These are phyloP conservation scores for Melierax canorus DNA, from an alignment of 2,113 vertebrate species.

Conservation along the genomic window DNA sequence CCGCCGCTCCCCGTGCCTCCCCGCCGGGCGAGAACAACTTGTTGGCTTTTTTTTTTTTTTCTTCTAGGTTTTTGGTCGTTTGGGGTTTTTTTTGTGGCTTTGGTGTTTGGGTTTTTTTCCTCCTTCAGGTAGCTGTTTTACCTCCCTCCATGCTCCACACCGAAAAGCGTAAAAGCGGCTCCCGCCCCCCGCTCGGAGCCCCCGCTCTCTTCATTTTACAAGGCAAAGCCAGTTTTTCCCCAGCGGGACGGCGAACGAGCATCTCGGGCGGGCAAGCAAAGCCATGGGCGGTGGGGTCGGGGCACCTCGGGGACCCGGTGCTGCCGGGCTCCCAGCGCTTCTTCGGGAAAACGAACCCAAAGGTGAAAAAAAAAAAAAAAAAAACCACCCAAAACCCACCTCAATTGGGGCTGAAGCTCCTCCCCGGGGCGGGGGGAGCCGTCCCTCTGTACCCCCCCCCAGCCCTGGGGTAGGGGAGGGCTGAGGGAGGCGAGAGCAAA, in stretches of 20 bases:
- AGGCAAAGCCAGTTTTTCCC: not conserved
- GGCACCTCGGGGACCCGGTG: not conserved
- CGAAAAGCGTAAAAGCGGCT: not conserved
- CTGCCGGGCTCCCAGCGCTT: not conserved
- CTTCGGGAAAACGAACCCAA: not conserved
- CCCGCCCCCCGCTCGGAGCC: slow-evolving; percentile 11
- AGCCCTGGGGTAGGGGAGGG: no score
- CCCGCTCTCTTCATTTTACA: slow-evolving; percentile 6
- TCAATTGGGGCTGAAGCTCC: not conserved
- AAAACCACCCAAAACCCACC: not conserved
- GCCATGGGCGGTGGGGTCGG: slow-evolving; percentile 1
- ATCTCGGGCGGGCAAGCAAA: not conserved
- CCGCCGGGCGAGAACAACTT: slow-evolving; percentile 59
- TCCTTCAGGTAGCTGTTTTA: slow-evolving; percentile 48
- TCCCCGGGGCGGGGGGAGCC: slow-evolving; percentile 30
- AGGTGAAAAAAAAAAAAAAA: not conserved
- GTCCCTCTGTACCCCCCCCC: not conserved
- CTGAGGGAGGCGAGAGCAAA: not conserved
- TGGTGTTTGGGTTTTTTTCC: not conserved
- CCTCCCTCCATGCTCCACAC: slow-evolving; percentile 9
- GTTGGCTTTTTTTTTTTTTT: slow-evolving; percentile 28
- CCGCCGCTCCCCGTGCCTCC: not conserved
- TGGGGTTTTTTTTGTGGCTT: not conserved
- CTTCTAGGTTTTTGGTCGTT: not conserved
- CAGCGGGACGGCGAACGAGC: not conserved